Evolutionary conservation across 1,140 invertebrate genomes (phyloP).

Genomic region (Acromyrmex charruanus): DNA sequence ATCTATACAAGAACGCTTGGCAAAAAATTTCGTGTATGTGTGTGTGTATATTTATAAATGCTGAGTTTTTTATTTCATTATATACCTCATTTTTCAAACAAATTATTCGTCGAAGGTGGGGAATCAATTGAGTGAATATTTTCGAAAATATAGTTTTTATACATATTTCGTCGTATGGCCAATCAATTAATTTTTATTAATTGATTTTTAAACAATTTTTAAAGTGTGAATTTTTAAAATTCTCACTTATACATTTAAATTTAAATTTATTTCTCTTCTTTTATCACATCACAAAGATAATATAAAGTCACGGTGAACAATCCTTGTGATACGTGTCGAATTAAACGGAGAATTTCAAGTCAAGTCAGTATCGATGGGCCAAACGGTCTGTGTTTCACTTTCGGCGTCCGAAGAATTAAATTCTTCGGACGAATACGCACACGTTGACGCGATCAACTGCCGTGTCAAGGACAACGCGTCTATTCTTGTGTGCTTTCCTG

Average conservation of each 20-base stretch:
- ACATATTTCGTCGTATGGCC: background rate
- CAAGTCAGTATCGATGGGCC: conserved; percentile 60
- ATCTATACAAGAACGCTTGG: too few relatives aligned
- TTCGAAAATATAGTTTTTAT: background rate
- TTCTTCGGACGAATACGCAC: conserved; percentile 60
- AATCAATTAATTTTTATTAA: background rate
- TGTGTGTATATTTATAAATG: too few relatives aligned
- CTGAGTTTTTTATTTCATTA: background rate
- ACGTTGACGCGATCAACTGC: conserved; percentile 23
- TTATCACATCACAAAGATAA: background rate
- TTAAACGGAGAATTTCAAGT: conserved; percentile 57
- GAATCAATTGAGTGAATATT: background rate
- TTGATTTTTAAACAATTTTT: background rate
- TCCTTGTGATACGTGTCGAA: background rate
- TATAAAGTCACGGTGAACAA: background rate
- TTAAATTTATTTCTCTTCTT: conserved; percentile 6
- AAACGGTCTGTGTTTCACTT: conserved; percentile 80
- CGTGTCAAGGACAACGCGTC: conserved; percentile 84
- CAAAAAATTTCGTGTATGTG: too few relatives aligned
- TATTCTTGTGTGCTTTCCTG: conserved; percentile 78
- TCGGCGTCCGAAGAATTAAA: conserved; percentile 77
- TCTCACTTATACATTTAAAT: background rate
- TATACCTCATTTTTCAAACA: background rate
- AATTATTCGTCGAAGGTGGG: background rate
- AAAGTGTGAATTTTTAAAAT: too few relatives aligned